Evolutionary conservation across 37 sponge, comb jelly and placozoan genomes (phyloP), one percentile per base, ranked within the genome.

Genomic region (Aplysina aerophoba): DNA sequence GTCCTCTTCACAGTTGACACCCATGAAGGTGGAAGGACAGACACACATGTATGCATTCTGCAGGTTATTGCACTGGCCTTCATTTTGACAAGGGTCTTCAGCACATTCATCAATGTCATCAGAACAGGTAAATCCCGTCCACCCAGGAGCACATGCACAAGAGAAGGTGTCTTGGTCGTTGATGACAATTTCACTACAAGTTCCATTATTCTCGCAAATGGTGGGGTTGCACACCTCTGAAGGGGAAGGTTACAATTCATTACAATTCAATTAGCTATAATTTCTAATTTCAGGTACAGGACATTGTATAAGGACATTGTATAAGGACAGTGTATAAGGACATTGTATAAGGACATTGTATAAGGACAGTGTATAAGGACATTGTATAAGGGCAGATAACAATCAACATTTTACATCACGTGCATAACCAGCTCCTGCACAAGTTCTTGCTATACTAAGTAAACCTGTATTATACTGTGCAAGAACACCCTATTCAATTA

Each of bases 91-190:
- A 75, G 78, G 78, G 14, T 75, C 53, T 40, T 53, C 54, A 19
- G 20, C 78, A 75, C 78, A 75, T 3, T 75, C 78, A 36, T 75
- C 53, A 41, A 75, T 75, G 53, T 75, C 54, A 36, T 36, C 16
- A 40, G 37, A 53, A 75, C 78, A 75, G 44, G n/a, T 53, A 44
- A 75, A 40, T 54, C 78, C 78, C 16, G 44, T 75, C 25, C 24
- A 75, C 37, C 78, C 78, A 75, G 78, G 21, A 75, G 54, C 22
- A 75, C 78, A 75, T 53, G 54, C 40, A 50, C 78, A 75, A 75
- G 44, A 53, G 25, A 75, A 75, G 41, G 78, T 75, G 15, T n/a
- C 11, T 25, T 50, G 44, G 20, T 40, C 22, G 54, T 75, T 75
- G 78, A 75, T 75, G 21, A 40, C 50, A 11, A 75, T 75, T 36